These are phyloP conservation scores for Malurus melanocephalus DNA, from an alignment of 2,113 vertebrate species.

Conservation along the genomic window DNA sequence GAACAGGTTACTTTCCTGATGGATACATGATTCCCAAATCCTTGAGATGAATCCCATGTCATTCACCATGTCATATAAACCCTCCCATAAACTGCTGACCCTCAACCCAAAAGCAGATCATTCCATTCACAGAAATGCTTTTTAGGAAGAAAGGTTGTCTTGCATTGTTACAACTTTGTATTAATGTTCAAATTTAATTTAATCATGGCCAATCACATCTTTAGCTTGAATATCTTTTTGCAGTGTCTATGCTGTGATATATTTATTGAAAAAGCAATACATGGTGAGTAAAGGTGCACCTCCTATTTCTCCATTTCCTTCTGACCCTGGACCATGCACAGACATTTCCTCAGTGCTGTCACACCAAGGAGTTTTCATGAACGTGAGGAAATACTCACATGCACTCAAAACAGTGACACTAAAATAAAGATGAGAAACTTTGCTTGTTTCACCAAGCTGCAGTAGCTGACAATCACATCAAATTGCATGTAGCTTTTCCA, in stretches of 20 bases:
- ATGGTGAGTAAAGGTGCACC: neutral
- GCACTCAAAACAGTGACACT: neutral
- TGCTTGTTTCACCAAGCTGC: neutral
- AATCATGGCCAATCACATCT: neutral
- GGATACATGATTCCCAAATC: neutral
- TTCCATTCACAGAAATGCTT: neutral
- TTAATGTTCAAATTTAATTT: neutral
- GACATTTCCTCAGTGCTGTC: neutral
- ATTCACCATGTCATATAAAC: neutral
- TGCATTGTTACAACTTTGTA: accelerated
- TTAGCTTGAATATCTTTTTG: neutral
- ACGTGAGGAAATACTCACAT: neutral
- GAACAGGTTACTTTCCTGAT: neutral
- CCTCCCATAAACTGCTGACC: neutral
- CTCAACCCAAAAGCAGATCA: neutral
- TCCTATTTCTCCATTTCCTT: neutral
- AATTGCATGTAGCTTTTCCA: neutral
- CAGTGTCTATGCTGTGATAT: neutral
- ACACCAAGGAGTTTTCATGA: neutral
- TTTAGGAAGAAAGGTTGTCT: neutral
- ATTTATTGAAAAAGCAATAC: neutral
- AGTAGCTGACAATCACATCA: neutral
- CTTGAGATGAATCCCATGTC: neutral
- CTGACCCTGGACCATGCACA: neutral
- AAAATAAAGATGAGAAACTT: conserved; percentile 12